Base-by-base conservation (phyloP, 2,888 invertebrate species). In the Drosophila atripex region DNA sequence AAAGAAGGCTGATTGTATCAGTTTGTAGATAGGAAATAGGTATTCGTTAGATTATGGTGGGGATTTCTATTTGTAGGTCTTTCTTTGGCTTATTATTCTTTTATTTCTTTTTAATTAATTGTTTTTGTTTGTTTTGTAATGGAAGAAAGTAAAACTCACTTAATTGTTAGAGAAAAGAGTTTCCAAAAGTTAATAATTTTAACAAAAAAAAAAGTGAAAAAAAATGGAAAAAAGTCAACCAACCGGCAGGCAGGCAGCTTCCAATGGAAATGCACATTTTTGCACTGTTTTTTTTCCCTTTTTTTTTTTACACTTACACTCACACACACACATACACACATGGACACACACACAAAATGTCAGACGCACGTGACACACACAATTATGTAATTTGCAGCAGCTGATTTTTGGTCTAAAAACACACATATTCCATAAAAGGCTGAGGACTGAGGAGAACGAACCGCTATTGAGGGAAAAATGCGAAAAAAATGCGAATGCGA, bases 371-470 rank as follows among this genome's bases (percentile, higher is more conserved):
- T 55, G 63, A 66, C 64, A 55, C 55, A 51, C 39, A 59, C 32
- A 53, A 68, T 70, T 70, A 70, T 60, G 69, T 70, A 70, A 70
- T 55, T 14, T 16, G 18, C 14, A 61, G 50, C 55, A 69, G 69
- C 43, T 61, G 61, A 55, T 46, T 46, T 43, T 45, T 1, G 47
- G 38, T 14, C 38, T 14, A 38, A 14, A 38, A 38, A 38, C 38
- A 38, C 35, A 35, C 38, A 38, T n/a, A 38, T 38, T 32, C 14
- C 38, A 38, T 38, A 38, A 38, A 38, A 12, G 35, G 38, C 11
- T 6, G 12, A 35, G 8, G 8, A 35, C 18, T 11, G 12, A 21
- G 18, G 3, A 14, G 11, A 38, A 38, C 21, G 28, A 28, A 8
- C 25, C 25, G 25, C 25, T 51, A 38, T 38, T 51, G n/a, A 11